phyloP scores from a whole-genome alignment of 2,797 vertebrate species.

The Gymnopithys bicolor region DNA sequence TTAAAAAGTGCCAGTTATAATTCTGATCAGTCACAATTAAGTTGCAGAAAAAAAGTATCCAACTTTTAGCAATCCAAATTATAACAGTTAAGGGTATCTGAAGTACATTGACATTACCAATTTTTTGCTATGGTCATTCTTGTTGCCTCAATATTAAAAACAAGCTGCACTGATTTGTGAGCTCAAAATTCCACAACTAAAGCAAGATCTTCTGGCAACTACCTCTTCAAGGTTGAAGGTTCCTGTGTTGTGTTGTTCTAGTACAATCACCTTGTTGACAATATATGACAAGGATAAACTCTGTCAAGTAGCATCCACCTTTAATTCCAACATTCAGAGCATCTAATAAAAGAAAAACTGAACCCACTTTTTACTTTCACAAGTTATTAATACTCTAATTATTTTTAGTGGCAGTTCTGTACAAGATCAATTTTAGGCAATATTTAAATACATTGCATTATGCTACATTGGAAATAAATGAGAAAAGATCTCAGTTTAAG shows the following conservation, averaged over 20 bases:
- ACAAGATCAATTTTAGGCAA: not conserved
- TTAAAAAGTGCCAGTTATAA: not conserved
- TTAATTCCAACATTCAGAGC: not conserved
- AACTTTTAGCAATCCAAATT: not conserved
- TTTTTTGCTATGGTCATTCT: not conserved
- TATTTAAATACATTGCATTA: not conserved
- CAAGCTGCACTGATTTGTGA: not conserved
- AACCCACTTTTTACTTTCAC: not conserved
- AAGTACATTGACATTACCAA: not conserved
- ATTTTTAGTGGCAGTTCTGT: not conserved
- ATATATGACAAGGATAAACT: not conserved
- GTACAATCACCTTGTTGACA: not conserved
- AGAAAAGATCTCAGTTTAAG: not conserved
- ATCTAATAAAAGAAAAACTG: rapidly evolving
- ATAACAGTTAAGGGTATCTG: not conserved
- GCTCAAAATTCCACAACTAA: not conserved
- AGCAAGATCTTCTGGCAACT: not conserved
- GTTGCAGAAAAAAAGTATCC: rapidly evolving
- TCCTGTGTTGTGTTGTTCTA: not conserved
- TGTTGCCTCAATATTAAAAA: not conserved
- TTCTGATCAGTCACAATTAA: not conserved
- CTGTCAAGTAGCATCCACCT: not conserved
- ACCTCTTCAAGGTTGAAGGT: not conserved
- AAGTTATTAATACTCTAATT: not conserved
- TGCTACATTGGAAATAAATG: not conserved